Evolutionary conservation across 2,888 invertebrate species (phyloP).

Genomic region (Mythimna pallens): DNA sequence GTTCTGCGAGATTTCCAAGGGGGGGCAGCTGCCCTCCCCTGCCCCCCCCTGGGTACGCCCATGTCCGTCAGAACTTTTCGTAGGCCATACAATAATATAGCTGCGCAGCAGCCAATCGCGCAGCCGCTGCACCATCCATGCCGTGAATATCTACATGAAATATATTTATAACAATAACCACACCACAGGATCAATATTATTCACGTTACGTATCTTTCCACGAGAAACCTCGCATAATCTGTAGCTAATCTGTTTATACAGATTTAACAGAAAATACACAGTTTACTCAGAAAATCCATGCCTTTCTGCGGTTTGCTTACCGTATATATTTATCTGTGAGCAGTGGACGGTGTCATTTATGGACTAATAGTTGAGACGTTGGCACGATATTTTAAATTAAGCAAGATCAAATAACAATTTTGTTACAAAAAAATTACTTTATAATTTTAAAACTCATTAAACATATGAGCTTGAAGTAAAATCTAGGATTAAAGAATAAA

Average conservation of each 20-base stretch:
- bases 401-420: background rate
- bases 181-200: constrained; percentile 9
- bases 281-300: constrained; percentile 40
- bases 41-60: too few relatives aligned
- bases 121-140: too few relatives aligned
- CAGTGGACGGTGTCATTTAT: constrained; percentile 52
- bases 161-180: background rate
- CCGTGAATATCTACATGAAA: background rate
- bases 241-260: constrained; percentile 34
- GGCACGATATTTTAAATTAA: constrained; percentile 23
- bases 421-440: background rate
- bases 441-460: background rate
- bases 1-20: too few relatives aligned
- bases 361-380: constrained; percentile 30
- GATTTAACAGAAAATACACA: constrained; percentile 26
- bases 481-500: constrained; percentile 6
- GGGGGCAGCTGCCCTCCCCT: too few relatives aligned
- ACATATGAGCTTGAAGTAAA: constrained; percentile 34
- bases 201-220: constrained; percentile 33
- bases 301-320: constrained; percentile 43
- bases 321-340: constrained; percentile 46
- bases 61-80: too few relatives aligned
- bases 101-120: too few relatives aligned
- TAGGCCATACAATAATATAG: too few relatives aligned
- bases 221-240: constrained; percentile 56